These are phyloP conservation scores for Watsonalla cultraria DNA, from an alignment of 2,888 invertebrate genomes.

Conservation along the genomic window DNA sequence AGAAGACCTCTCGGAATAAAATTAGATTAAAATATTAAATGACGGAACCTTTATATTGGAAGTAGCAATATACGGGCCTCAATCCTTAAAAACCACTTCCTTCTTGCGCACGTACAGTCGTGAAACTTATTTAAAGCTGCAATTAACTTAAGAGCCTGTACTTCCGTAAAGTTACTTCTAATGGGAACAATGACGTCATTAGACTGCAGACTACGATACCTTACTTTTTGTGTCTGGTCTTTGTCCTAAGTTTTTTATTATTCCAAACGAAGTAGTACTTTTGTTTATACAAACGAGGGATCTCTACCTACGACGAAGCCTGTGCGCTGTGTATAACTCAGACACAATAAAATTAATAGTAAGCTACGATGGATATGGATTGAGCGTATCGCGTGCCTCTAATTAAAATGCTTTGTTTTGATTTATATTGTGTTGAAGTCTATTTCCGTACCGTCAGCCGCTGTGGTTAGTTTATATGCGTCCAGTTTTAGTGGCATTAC, in stretches of 20 bases:
- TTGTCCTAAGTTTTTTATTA: neutral
- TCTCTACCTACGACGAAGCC: neutral
- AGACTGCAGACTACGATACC: neutral
- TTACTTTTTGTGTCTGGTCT: neutral
- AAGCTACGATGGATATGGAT: too few relatives aligned
- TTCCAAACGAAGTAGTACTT: neutral
- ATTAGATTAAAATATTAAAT: too few relatives aligned
- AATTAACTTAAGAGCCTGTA: neutral
- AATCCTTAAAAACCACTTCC: neutral
- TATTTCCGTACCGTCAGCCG: neutral
- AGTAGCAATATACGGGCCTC: too few relatives aligned
- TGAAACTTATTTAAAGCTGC: neutral
- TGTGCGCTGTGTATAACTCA: neutral
- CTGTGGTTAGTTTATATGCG: neutral
- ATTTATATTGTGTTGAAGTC: neutral
- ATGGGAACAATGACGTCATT: neutral
- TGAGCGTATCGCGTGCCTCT: too few relatives aligned
- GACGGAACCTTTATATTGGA: too few relatives aligned
- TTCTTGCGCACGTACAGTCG: neutral
- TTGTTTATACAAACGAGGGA: neutral
- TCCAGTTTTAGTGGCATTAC: slow-evolving; percentile 4
- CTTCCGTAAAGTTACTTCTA: neutral
- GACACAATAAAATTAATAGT: too few relatives aligned
- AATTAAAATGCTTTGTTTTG: neutral
- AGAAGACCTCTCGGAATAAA: too few relatives aligned